These are phyloP conservation scores for Brienomyrus longianalis DNA, from an alignment of 2,113 vertebrate genomes.

Conservation along the genomic window DNA sequence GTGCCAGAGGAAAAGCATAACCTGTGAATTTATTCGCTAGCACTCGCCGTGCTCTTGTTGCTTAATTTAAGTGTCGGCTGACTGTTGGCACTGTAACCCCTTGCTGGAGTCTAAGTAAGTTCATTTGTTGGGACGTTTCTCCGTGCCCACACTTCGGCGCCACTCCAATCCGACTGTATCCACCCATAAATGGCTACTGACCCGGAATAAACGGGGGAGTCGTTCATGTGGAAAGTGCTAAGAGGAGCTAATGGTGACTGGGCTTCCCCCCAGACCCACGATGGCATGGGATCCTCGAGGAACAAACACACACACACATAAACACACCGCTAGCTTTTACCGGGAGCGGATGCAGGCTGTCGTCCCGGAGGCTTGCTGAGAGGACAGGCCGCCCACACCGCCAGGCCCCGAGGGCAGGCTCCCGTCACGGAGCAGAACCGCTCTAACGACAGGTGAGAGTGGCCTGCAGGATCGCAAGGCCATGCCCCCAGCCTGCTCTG, in stretches of 20 bases:
- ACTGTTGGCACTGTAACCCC: neutral
- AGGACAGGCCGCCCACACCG: neutral
- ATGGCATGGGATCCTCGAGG: conserved; percentile 42
- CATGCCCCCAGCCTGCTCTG: neutral
- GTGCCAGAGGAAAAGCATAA: neutral
- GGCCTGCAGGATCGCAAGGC: neutral
- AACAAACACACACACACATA: conserved; percentile 37
- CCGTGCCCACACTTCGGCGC: neutral
- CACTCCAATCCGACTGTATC: conserved; percentile 20
- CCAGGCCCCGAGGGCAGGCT: neutral
- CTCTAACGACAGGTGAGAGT: neutral
- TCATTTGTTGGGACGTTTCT: neutral
- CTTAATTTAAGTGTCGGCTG: neutral
- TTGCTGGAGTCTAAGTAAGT: neutral
- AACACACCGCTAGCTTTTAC: neutral
- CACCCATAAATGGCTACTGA: conserved; percentile 38
- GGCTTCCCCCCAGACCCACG: conserved; percentile 36
- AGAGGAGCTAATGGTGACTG: conserved; percentile 29
- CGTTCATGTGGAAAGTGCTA: conserved; percentile 29
- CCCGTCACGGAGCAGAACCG: neutral
- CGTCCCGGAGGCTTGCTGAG: neutral
- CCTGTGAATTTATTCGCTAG: neutral
- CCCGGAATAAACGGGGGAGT: conserved; percentile 33
- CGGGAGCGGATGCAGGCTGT: neutral
- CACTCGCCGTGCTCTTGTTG: neutral